phyloP scores from a whole-genome alignment of 2,113 vertebrate genomes.

The Phaetusa simplex region DNA sequence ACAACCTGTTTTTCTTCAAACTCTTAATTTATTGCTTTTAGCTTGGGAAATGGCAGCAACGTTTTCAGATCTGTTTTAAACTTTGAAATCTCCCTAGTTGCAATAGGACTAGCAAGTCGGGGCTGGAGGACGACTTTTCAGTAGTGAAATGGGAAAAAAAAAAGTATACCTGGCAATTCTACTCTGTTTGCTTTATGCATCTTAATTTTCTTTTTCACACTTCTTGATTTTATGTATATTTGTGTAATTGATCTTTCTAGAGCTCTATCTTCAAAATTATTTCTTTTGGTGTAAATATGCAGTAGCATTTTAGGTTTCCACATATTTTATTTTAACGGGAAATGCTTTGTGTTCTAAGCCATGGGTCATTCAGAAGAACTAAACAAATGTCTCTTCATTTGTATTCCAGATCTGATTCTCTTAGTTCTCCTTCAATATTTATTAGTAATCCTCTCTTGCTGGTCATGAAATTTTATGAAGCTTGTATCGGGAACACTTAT shows the following conservation, averaged over 20 bases:
- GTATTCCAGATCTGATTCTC: slow-evolving; percentile 51
- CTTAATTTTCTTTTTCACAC: not conserved
- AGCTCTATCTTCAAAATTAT: slow-evolving; percentile 56
- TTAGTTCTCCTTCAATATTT: slow-evolving; percentile 63
- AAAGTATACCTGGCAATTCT: slow-evolving; percentile 39
- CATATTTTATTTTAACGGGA: slow-evolving; percentile 64
- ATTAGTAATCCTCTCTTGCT: slow-evolving; percentile 57
- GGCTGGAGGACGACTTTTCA: slow-evolving; percentile 14
- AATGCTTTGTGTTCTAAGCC: slow-evolving; percentile 66
- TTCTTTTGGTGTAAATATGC: slow-evolving; percentile 70
- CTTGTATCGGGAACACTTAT: slow-evolving; percentile 33
- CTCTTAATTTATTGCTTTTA: slow-evolving; percentile 69
- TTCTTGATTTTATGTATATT: slow-evolving; percentile 60
- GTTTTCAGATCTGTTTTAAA: slow-evolving; percentile 3
- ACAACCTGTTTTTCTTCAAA: slow-evolving; percentile 26
- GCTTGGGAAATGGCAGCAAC: slow-evolving; percentile 55
- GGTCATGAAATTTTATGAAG: slow-evolving; percentile 8
- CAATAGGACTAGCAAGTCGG: slow-evolving; percentile 38
- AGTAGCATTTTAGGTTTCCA: slow-evolving; percentile 57
- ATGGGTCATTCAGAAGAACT: slow-evolving; percentile 64
- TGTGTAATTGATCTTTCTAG: slow-evolving; percentile 68
- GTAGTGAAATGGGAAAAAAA: not conserved
- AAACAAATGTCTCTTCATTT: slow-evolving; percentile 60
- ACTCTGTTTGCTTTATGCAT: slow-evolving; percentile 50
- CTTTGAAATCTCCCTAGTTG: slow-evolving; percentile 2